Evolutionary conservation across 2,797 vertebrate species (phyloP), one percentile per base, ranked within the genome.

Genomic region (Hipposideros larvatus): DNA sequence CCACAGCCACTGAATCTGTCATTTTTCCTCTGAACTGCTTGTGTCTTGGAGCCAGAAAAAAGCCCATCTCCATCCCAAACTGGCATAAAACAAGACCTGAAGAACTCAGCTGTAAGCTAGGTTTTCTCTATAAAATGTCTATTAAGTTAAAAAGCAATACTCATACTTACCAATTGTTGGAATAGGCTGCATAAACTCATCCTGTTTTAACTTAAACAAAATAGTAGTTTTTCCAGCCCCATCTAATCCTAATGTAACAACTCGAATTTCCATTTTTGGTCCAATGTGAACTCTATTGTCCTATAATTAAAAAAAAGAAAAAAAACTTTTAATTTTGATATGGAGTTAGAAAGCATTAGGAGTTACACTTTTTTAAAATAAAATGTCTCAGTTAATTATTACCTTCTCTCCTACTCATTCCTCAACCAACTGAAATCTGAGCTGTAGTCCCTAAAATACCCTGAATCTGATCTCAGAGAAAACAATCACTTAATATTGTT

Each of bases 171-270:
- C 99, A 97, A 99, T 99, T 93, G 99, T 99, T 46, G 99, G 99
- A 98, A 99, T 99, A 68, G 99, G 99, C 94, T 99, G 99, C 99
- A 99, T 99, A 98, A 99, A 99, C 97, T 99, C 99, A 92, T 99
- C 99, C 87, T 99, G 99, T 90, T 99, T 99, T 97, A 99, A 98
- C 96, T 99, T 99, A 98, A 99, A 99, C 94, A 99, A 99, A 98
- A 99, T 99, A 95, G 99, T 99, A 96, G 99, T 99, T 99, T 99
- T 99, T 82, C 99, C 99, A 61, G 99, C 99, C 95, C 99, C 99
- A 68, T 99, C 99, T 59, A 99, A 99, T 65, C 99, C 99, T 57
- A 99, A 98, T 21, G 99, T 99, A 71, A 99, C 99, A 53, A 99
- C 99, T 0, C 99, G 99, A 97, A 99, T 99, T 98, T 99, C 99